A percentile compares a stretch with the other conserved stretches of the same genome.
phyloP scores from a whole-genome alignment of 1,140 invertebrate genomes.

The Anastrepha ludens region DNA sequence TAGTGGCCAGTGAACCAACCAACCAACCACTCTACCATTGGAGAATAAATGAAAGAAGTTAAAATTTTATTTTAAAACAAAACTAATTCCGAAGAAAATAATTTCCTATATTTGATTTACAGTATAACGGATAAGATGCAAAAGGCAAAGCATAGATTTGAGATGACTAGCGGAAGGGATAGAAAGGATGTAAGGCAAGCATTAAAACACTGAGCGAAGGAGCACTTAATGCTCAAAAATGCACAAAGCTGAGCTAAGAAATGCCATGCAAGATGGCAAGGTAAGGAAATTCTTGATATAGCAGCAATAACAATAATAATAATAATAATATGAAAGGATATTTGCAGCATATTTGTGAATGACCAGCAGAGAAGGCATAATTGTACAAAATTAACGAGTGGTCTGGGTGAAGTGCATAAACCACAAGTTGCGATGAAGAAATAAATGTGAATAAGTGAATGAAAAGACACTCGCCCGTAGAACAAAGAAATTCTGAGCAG shows the following conservation, averaged over 20 bases:
- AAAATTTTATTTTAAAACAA: conserved; percentile 47
- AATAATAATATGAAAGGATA: conserved; percentile 42
- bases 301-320: conserved; percentile 15
- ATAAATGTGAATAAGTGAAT: conserved; percentile 9
- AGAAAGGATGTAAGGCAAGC: conserved; percentile 22
- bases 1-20: conserved; percentile 2
- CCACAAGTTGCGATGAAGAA: conserved; percentile 41
- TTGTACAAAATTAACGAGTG: conserved; percentile 50
- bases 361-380: conserved; percentile 27
- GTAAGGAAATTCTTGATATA: conserved; percentile 23
- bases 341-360: conserved; percentile 36
- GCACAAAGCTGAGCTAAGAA: conserved; percentile 40
- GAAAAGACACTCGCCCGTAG: conserved; percentile 17
- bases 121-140: conserved; percentile 38
- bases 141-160: conserved; percentile 36
- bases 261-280: conserved; percentile 2
- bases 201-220: not conserved
- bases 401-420: conserved; percentile 27
- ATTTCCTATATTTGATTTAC: conserved; percentile 56
- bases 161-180: conserved; percentile 28
- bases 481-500: conserved; percentile 31
- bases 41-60: conserved; percentile 25
- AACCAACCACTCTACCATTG: not conserved
- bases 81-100: conserved; percentile 54
- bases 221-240: conserved; percentile 9